A percentile compares a stretch with the other conserved stretches of the same genome.
These are phyloP conservation scores for Plemyria rubiginata DNA, from an alignment of 2,888 invertebrate genomes.

Conservation along the genomic window DNA sequence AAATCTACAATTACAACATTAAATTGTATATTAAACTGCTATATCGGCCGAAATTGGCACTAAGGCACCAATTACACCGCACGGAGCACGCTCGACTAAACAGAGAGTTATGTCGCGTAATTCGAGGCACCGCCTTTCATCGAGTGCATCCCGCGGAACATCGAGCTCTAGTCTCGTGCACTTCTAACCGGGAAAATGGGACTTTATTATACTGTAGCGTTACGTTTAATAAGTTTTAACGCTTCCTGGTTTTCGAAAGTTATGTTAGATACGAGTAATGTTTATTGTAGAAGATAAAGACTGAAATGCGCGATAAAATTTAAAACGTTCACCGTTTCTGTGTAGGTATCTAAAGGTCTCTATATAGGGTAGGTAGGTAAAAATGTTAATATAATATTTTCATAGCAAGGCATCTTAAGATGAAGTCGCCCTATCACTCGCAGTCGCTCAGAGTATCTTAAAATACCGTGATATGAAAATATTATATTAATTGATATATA, in stretches of 20 bases:
- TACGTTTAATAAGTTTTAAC: slow-evolving; percentile 33
- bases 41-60: slow-evolving; percentile 58
- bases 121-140: slow-evolving; percentile 60
- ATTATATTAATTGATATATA: too few species aligned
- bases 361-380: too few species aligned
- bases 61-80: slow-evolving; percentile 67
- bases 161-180: slow-evolving; percentile 54
- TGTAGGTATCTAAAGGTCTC: too few species aligned
- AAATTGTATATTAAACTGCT: slow-evolving; percentile 36
- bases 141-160: slow-evolving; percentile 58
- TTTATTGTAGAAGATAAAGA: background rate
- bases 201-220: slow-evolving; percentile 48
- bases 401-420: too few species aligned
- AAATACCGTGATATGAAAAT: too few species aligned
- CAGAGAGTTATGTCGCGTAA: slow-evolving; percentile 59
- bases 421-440: too few species aligned
- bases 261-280: background rate
- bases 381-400: too few species aligned
- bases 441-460: too few species aligned
- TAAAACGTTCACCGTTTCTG: too few species aligned
- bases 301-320: too few species aligned
- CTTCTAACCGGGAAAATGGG: slow-evolving; percentile 56
- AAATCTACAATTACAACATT: slow-evolving; percentile 29
- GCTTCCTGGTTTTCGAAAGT: background rate
- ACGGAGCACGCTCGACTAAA: slow-evolving; percentile 55